Percentiles rank a stretch among this genome's conserved stretches.
phyloP scores from a whole-genome alignment of 1,140 invertebrate genomes.

The fruit fly (Drosophila melanogaster) region DNA sequence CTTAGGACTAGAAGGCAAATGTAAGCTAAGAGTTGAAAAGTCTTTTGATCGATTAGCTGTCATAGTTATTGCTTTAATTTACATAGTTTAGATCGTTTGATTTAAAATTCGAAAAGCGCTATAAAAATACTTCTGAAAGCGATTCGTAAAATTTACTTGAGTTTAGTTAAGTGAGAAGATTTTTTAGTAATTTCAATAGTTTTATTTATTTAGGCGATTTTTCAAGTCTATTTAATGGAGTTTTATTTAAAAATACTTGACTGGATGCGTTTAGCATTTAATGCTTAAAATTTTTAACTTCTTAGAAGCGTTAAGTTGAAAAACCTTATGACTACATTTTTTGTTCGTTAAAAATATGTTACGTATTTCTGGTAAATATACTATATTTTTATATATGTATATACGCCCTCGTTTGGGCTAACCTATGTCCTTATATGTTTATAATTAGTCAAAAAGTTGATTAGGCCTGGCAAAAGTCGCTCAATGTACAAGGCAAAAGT shows the following conservation, averaged over 20 bases:
- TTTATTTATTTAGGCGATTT: constrained; percentile 26
- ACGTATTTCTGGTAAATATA: constrained; percentile 73
- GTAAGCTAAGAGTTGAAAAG: constrained; percentile 80
- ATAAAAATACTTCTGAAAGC: constrained; percentile 76
- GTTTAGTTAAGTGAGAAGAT: constrained; percentile 27
- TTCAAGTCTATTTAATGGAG: constrained; percentile 53
- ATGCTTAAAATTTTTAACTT: constrained; percentile 76
- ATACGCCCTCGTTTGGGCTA: constrained; percentile 21
- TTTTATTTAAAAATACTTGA: constrained; percentile 70
- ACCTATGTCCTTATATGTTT: constrained; percentile 32
- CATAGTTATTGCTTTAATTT: constrained; percentile 72
- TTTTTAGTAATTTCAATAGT: constrained; percentile 22
- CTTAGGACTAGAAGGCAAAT: constrained; percentile 75
- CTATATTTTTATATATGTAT: constrained; percentile 39
- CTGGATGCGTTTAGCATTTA: constrained; percentile 62
- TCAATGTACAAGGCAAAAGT: constrained; percentile 74
- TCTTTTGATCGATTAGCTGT: constrained; percentile 70
- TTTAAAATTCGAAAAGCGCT: constrained; percentile 78
- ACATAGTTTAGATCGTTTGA: constrained; percentile 49
- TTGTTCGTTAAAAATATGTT: constrained; percentile 63
- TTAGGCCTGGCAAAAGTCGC: constrained; percentile 70
- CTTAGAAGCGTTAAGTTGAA: constrained; percentile 77
- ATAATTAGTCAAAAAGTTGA: constrained; percentile 76
- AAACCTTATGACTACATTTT: constrained; percentile 44
- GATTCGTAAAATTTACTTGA: constrained; percentile 70